Evolutionary conservation across 2,888 invertebrate species (phyloP).

Genomic region (Drosophila acutilabella): DNA sequence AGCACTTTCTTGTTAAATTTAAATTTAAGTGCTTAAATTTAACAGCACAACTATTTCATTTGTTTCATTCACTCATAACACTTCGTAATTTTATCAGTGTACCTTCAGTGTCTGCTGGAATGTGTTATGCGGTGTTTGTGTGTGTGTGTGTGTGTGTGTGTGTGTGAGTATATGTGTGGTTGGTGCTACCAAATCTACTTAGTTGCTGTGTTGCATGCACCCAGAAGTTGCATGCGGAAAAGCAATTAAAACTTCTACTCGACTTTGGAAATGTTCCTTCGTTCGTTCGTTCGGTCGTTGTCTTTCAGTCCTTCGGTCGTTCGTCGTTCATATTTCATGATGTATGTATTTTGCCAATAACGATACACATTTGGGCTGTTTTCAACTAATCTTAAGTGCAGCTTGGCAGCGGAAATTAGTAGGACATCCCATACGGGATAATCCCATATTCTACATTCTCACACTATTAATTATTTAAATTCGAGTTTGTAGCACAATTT

Average conservation of each 20-base stretch:
- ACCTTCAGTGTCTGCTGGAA: too few species aligned
- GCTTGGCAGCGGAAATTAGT: neutral
- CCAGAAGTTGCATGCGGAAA: conserved; percentile 69
- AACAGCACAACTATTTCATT: too few species aligned
- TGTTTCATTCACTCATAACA: too few species aligned
- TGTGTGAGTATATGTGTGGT: neutral
- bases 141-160: neutral
- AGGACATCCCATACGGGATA: neutral
- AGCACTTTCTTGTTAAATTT: too few species aligned
- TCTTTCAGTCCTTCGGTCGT: too few species aligned
- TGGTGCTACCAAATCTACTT: conserved; percentile 32
- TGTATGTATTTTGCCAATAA: conserved; percentile 56
- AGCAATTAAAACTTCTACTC: conserved; percentile 76
- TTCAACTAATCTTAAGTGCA: conserved; percentile 22
- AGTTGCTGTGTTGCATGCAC: conserved; percentile 34
- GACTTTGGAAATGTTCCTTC: conserved; percentile 62
- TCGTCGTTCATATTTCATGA: conserved; percentile 71
- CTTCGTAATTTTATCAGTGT: too few species aligned
- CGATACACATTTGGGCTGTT: conserved; percentile 15
- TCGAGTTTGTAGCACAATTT: neutral
- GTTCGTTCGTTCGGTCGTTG: too few species aligned
- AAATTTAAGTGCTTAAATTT: too few species aligned
- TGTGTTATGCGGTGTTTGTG: conserved; percentile 2
- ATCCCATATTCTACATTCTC: neutral
- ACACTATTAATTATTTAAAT: neutral